These are phyloP conservation scores for Myotis daubentonii DNA, from an alignment of 2,797 vertebrate genomes.

Conservation along the genomic window DNA sequence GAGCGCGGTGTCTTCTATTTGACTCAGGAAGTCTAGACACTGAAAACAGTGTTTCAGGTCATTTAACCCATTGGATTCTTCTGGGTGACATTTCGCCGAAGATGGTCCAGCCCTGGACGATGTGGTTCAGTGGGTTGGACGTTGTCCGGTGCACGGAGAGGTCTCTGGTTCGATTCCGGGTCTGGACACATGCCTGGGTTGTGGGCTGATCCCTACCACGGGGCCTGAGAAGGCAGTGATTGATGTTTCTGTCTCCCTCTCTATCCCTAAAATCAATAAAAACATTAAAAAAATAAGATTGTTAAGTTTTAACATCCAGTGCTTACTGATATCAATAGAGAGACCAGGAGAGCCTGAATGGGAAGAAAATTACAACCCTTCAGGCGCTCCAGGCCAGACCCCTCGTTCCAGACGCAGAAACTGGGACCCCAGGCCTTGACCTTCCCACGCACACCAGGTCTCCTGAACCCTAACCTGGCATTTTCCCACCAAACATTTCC, in stretches of 20 bases:
- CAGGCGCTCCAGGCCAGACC: background rate
- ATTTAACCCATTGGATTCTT: background rate
- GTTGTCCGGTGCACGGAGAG: too few species aligned
- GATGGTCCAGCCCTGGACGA: background rate
- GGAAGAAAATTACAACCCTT: background rate
- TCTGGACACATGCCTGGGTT: too few species aligned
- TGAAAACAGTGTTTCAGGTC: background rate
- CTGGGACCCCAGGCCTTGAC: background rate
- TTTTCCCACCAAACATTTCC: background rate
- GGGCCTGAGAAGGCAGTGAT: too few species aligned
- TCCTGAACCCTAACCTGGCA: background rate
- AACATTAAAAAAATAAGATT: background rate
- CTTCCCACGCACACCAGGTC: background rate
- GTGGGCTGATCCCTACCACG: too few species aligned
- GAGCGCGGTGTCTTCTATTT: background rate
- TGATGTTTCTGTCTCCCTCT: too few species aligned
- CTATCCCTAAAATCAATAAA: too few species aligned
- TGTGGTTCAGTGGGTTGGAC: too few species aligned
- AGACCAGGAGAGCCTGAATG: background rate
- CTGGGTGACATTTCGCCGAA: background rate
- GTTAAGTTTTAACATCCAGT: background rate
- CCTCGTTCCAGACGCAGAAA: background rate
- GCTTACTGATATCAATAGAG: background rate
- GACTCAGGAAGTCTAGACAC: background rate
- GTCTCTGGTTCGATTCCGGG: too few species aligned